These are phyloP conservation scores for Centropus unirufus DNA, from an alignment of 2,113 vertebrate genomes.

Conservation along the genomic window DNA sequence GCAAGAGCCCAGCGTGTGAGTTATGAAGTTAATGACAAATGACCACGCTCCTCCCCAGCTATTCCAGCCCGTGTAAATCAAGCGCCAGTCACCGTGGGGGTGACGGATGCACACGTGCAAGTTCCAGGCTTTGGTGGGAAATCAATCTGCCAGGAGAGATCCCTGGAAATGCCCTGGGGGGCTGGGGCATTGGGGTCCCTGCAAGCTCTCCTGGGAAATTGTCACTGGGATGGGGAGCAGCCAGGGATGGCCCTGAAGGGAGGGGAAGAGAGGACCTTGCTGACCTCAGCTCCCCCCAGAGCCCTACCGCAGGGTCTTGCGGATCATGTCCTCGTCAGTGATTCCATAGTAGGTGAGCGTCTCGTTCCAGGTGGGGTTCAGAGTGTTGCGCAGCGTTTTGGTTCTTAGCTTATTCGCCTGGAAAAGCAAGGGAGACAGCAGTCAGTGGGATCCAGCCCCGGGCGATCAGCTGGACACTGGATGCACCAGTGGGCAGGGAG, in stretches of 20 bases:
- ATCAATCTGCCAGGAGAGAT: not conserved
- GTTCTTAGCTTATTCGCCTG: constrained; percentile 98
- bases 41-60: not conserved
- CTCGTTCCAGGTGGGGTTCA: constrained; percentile 97
- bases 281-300: not conserved
- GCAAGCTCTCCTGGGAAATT: rapidly evolving
- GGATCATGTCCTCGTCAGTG: constrained; percentile 98
- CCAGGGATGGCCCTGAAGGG: not conserved
- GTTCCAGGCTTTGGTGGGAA: not conserved
- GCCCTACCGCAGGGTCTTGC: constrained; percentile 94
- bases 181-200: rapidly evolving
- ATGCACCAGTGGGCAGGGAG: not conserved
- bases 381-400: constrained; percentile 94
- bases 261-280: rapidly evolving
- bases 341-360: constrained; percentile 99
- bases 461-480: rapidly evolving
- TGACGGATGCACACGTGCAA: not conserved
- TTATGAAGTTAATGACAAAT: not conserved
- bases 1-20: not conserved
- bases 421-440: not conserved
- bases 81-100: rapidly evolving
- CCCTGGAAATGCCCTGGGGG: not conserved
- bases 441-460: rapidly evolving
- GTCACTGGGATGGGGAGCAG: not conserved
- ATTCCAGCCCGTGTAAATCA: not conserved